A percentile compares a stretch with the other conserved stretches of the same genome.
Evolutionary conservation across 2,797 vertebrate genomes (phyloP).

Genomic region (Spondyliosoma cantharus): DNA sequence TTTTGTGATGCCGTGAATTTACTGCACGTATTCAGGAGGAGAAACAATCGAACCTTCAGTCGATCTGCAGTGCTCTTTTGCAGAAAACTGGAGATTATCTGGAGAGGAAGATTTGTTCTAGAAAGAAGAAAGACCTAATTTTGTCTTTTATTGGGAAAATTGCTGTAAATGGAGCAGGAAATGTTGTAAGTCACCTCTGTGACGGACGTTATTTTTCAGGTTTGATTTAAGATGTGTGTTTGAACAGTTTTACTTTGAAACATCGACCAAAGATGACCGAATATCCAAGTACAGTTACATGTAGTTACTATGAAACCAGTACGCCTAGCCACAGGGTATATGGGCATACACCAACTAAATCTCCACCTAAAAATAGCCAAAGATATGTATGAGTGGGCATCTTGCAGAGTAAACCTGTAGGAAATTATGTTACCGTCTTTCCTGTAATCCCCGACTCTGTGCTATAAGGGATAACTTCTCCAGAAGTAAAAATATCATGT

Average conservation of each 20-base stretch:
- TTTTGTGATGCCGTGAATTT: constrained; percentile 4
- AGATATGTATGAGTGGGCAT: constrained; percentile 21
- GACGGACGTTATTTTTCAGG: constrained; percentile 22
- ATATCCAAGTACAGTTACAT: constrained; percentile 2
- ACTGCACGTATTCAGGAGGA: not conserved
- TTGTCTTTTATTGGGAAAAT: constrained; percentile 34
- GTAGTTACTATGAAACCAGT: not conserved
- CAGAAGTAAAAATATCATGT: not conserved
- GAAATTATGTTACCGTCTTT: constrained; percentile 5
- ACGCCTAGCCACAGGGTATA: not conserved
- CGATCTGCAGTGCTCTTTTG: constrained; percentile 24
- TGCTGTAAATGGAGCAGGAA: constrained; percentile 40
- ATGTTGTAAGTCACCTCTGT: constrained; percentile 33
- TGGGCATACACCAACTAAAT: not conserved
- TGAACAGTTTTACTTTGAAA: constrained; percentile 19
- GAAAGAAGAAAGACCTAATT: constrained; percentile 38
- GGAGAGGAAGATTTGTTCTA: constrained; percentile 44
- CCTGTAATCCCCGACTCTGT: constrained; percentile 2
- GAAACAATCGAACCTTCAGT: constrained; percentile 23
- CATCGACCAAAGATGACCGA: constrained; percentile 13
- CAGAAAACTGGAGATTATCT: constrained; percentile 40
- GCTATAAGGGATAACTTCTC: not conserved
- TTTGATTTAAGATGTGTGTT: constrained; percentile 29
- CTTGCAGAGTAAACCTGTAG: not conserved
- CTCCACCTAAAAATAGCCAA: constrained; percentile 16